phyloP scores from a whole-genome alignment of 2,888 invertebrate species.

The Hyposoter didymator region DNA sequence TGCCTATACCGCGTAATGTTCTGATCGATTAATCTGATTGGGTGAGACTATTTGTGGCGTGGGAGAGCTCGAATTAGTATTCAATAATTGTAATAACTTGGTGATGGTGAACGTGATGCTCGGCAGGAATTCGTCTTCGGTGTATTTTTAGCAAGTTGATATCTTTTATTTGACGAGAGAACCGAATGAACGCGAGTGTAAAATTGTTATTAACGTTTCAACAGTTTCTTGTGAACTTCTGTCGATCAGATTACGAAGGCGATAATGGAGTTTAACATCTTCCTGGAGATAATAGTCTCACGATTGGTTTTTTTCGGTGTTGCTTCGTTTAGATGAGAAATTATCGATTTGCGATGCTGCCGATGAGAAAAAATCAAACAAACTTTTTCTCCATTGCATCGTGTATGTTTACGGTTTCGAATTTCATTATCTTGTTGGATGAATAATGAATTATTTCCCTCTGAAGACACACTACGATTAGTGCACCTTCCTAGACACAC shows the following conservation, averaged over 20 bases:
- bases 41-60: background rate
- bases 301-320: background rate
- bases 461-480: no score
- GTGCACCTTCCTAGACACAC: no score
- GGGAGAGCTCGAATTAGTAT: background rate
- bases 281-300: background rate
- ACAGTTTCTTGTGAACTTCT: background rate
- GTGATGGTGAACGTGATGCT: background rate
- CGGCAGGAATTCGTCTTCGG: background rate
- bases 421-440: background rate
- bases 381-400: background rate
- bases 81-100: background rate
- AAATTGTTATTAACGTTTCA: background rate
- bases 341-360: background rate
- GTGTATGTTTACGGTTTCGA: background rate
- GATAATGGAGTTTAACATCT: background rate
- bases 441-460: no score
- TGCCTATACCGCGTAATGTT: background rate
- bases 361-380: background rate
- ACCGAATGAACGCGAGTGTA: background rate
- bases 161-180: background rate
- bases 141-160: background rate
- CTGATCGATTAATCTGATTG: background rate
- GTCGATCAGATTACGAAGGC: background rate
- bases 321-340: background rate